Conservation (phyloP, 2,888 invertebrate species). For the Nomada fabriciana region DNA sequence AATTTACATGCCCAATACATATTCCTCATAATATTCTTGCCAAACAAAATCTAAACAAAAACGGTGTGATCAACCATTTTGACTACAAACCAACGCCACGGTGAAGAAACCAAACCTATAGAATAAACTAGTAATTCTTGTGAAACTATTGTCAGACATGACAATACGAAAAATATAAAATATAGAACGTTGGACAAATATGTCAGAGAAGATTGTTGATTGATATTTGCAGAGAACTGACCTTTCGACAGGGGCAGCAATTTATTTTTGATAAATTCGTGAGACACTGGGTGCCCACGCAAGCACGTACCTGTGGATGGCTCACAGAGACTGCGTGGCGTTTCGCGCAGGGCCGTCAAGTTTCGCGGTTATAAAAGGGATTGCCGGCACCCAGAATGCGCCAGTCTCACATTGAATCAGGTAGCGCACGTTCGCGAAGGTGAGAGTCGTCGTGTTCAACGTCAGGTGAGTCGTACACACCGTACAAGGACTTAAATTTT, state of each 20-base stretch:
- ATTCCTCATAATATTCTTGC: no score
- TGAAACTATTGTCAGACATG: no score
- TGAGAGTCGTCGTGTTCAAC: constrained; percentile 41
- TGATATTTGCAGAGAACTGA: background rate
- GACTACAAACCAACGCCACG: no score
- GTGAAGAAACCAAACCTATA: no score
- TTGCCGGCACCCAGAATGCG: constrained; percentile 76
- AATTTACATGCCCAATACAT: no score
- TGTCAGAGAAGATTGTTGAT: background rate
- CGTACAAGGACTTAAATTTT: constrained; percentile 12
- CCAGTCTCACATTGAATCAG: constrained; percentile 78
- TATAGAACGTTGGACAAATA: background rate
- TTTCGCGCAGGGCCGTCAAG: constrained; percentile 77
- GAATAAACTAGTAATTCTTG: no score
- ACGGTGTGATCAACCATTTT: no score
- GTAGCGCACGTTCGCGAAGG: constrained; percentile 56
- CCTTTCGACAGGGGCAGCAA: no score
- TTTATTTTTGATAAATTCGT: constrained; percentile 1
- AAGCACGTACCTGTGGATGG: constrained; percentile 46
- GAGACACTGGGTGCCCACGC: constrained; percentile 16
- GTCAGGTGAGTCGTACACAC: constrained; percentile 62
- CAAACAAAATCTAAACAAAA: no score
- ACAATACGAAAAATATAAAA: no score
- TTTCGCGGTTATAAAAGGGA: constrained; percentile 81
- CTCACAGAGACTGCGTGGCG: constrained; percentile 73